Percentiles rank a stretch among this genome's conserved stretches.
Conservation (phyloP, 2,888 invertebrate species). For the Atrina japonica region DNA sequence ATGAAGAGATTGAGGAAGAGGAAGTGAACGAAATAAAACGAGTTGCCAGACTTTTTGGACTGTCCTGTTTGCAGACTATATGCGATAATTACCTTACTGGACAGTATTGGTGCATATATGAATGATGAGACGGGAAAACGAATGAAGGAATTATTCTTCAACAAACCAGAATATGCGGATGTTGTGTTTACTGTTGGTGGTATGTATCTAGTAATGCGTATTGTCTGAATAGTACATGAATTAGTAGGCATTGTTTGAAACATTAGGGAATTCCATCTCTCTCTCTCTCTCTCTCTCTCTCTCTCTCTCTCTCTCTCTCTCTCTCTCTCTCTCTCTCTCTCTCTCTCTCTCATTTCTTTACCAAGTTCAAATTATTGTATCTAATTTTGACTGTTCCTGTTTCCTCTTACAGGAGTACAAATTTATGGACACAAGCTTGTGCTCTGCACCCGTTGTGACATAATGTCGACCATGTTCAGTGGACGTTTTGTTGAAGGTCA, state of each 20-base stretch:
- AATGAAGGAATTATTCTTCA: constrained; percentile 73
- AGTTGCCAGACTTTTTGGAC: constrained; percentile 66
- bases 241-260: no score
- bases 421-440: constrained; percentile 72
- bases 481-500: constrained; percentile 70
- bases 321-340: no score
- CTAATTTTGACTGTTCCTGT: not conserved
- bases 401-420: constrained; percentile 54
- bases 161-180: constrained; percentile 67
- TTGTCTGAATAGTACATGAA: no score
- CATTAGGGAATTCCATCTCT: no score
- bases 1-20: constrained; percentile 52
- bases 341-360: no score
- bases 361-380: not conserved
- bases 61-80: constrained; percentile 69
- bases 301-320: no score
- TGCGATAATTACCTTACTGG: constrained; percentile 71
- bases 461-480: constrained; percentile 76
- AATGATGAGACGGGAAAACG: constrained; percentile 72
- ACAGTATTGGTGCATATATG: constrained; percentile 76
- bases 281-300: no score
- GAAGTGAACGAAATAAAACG: constrained; percentile 63
- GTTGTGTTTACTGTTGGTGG: constrained; percentile 74
- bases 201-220: no score
- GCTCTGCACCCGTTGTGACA: constrained; percentile 69